Conservation (phyloP, 2,888 invertebrate genomes). For the Pterostichus madidus region DNA sequence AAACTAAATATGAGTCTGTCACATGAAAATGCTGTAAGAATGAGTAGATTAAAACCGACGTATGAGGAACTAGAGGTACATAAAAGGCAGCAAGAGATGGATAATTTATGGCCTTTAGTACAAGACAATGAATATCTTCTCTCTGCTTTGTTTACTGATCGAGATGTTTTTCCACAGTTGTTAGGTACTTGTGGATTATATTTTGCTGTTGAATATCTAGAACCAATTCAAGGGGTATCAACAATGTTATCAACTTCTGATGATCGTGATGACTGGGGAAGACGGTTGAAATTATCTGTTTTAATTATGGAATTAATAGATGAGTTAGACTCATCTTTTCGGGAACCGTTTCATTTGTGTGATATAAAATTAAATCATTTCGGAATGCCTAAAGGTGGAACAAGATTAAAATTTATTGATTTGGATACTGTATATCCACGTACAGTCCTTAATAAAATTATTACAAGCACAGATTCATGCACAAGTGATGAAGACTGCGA, state of each 20-base stretch:
- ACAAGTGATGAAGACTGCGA: slow-evolving; percentile 82
- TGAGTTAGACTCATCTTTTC: slow-evolving; percentile 80
- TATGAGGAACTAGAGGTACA: slow-evolving; percentile 75
- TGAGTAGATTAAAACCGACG: slow-evolving; percentile 78
- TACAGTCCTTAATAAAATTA: slow-evolving; percentile 78
- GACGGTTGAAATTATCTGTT: slow-evolving; percentile 79
- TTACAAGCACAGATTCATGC: slow-evolving; percentile 78
- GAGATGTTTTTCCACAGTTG: slow-evolving; percentile 83
- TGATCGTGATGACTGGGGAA: slow-evolving; percentile 80
- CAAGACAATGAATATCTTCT: slow-evolving; percentile 85
- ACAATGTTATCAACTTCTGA: slow-evolving; percentile 79
- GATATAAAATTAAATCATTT: slow-evolving; percentile 85
- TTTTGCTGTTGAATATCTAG: slow-evolving; percentile 83
- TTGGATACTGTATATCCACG: slow-evolving; percentile 82
- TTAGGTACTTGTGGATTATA: slow-evolving; percentile 84
- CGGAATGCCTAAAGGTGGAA: slow-evolving; percentile 79
- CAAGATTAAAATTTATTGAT: slow-evolving; percentile 82
- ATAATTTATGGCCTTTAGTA: slow-evolving; percentile 82
- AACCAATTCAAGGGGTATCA: slow-evolving; percentile 79
- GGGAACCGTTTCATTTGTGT: slow-evolving; percentile 83
- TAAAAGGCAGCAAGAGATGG: slow-evolving; percentile 79
- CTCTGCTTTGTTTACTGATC: slow-evolving; percentile 80
- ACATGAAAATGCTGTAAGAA: slow-evolving; percentile 77
- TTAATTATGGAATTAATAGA: slow-evolving; percentile 82
- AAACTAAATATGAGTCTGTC: slow-evolving; percentile 80